These are phyloP conservation scores for Epinotia ramella DNA, from an alignment of 2,888 invertebrate genomes.

Conservation along the genomic window DNA sequence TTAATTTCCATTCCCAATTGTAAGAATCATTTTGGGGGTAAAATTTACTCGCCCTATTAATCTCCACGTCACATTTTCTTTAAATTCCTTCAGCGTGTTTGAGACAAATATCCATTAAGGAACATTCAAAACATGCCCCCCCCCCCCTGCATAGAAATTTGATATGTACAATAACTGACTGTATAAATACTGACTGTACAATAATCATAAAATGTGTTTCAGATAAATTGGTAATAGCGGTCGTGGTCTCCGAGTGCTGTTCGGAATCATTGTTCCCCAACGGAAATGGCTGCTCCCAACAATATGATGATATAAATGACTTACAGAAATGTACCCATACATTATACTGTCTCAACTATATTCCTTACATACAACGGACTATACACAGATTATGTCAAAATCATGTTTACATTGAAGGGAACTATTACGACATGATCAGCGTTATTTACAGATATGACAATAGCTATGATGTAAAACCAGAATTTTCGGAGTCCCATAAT, in stretches of 20 bases:
- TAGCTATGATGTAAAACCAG: background rate
- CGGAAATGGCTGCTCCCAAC: conserved; percentile 1
- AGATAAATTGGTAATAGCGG: conserved; percentile 16
- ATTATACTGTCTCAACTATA: background rate
- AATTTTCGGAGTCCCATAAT: background rate
- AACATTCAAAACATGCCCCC: no score
- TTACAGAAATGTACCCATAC: background rate
- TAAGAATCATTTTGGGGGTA: no score
- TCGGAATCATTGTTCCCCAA: conserved; percentile 2
- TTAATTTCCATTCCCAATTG: no score
- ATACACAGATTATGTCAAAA: background rate
- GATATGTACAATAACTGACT: no score
- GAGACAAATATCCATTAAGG: no score
- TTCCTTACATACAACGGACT: background rate
- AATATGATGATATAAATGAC: background rate
- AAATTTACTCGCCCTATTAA: no score
- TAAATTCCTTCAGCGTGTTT: no score
- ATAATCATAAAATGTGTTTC: background rate
- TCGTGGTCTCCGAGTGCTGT: background rate
- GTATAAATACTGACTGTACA: no score
- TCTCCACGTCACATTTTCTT: no score
- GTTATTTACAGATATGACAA: background rate
- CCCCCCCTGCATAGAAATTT: no score
- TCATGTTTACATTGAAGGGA: background rate
- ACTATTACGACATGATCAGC: background rate